These are phyloP conservation scores for Lemur catta DNA, from an alignment of 2,797 vertebrate genomes.

Conservation along the genomic window DNA sequence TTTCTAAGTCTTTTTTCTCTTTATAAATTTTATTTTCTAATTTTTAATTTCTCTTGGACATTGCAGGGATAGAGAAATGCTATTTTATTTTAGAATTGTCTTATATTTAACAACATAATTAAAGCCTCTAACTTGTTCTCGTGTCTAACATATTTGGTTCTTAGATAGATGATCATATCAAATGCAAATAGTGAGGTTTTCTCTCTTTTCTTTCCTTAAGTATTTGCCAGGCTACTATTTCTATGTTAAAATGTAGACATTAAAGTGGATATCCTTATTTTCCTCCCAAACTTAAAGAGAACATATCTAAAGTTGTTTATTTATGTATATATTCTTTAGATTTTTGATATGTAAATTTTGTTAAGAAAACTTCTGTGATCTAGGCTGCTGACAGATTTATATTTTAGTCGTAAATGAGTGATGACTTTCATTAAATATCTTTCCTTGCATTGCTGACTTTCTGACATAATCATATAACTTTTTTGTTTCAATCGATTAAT, in stretches of 20 bases:
- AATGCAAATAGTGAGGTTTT: neutral
- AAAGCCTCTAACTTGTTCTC: neutral
- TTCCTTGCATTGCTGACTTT: neutral
- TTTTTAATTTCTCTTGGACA: neutral
- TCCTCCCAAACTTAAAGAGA: neutral
- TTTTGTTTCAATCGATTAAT: neutral
- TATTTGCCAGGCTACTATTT: neutral
- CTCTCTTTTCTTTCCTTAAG: neutral
- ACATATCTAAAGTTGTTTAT: neutral
- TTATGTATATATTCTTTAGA: neutral
- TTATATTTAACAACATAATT: neutral
- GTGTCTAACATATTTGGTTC: neutral
- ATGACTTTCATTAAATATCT: neutral
- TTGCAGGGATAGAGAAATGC: neutral
- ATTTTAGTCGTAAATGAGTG: neutral
- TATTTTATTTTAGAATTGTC: neutral
- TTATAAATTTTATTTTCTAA: neutral
- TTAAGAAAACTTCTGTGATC: neutral
- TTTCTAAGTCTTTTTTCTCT: neutral
- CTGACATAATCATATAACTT: neutral
- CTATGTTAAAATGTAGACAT: neutral
- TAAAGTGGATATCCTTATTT: neutral
- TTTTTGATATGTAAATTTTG: neutral
- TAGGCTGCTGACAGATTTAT: neutral
- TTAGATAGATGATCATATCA: neutral